Evolutionary conservation across 2,888 invertebrate species (phyloP).

Genomic region (Branchipolynoe longqiensis): DNA sequence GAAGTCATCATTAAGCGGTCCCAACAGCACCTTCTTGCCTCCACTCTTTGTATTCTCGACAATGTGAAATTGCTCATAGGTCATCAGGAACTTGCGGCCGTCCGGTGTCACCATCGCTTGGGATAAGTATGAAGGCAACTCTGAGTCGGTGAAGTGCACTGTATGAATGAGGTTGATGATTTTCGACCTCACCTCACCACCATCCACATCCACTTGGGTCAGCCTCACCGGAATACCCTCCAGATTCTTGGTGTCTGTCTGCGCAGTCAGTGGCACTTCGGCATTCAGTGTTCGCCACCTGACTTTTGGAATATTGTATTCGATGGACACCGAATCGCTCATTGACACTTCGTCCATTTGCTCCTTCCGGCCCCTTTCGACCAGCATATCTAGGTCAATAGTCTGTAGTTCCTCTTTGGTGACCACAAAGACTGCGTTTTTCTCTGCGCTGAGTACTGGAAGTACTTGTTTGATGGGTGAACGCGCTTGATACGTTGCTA

Average conservation of each 20-base stretch:
- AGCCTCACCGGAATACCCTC: slow-evolving; percentile 19
- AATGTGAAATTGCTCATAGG: slow-evolving; percentile 19
- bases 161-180: neutral
- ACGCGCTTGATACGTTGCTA: slow-evolving; percentile 7
- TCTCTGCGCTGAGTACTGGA: neutral
- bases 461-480: neutral
- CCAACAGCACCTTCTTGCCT: slow-evolving; percentile 9
- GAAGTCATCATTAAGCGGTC: slow-evolving; percentile 17
- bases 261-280: slow-evolving; percentile 6
- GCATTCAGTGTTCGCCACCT: neutral
- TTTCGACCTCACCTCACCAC: neutral
- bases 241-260: neutral
- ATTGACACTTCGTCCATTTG: neutral
- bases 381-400: neutral
- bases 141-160: slow-evolving; percentile 15
- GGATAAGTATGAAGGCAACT: slow-evolving; percentile 23
- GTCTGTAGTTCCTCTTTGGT: slow-evolving; percentile 27
- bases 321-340: neutral
- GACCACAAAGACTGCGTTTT: neutral
- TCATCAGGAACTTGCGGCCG: slow-evolving; percentile 3
- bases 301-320: slow-evolving; percentile 15
- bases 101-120: slow-evolving; percentile 27
- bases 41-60: neutral
- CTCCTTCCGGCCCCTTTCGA: neutral
- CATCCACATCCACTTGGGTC: neutral